These are phyloP conservation scores for Tigriopus japonicus DNA, from an alignment of 1,140 invertebrate species.

Conservation along the genomic window DNA sequence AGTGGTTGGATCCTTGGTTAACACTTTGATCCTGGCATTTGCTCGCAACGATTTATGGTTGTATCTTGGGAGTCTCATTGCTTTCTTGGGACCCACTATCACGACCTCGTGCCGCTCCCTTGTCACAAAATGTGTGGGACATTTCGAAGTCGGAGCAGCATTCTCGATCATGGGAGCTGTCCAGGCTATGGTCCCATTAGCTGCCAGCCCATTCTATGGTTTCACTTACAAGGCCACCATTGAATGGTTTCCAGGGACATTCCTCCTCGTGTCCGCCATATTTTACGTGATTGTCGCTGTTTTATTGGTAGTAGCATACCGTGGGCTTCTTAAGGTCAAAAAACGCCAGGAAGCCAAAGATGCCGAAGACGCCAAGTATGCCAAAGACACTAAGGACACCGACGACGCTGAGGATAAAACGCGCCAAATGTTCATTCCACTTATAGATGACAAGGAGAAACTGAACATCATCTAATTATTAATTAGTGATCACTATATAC, in stretches of 20 bases:
- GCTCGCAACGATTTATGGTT: background rate
- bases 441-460: too few species aligned
- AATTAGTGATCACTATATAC: too few species aligned
- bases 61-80: slow-evolving; percentile 2
- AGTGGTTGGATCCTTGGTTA: background rate
- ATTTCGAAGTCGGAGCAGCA: slow-evolving; percentile 7
- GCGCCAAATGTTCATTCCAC: too few species aligned
- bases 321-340: too few species aligned
- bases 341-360: too few species aligned
- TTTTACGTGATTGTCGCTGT: background rate
- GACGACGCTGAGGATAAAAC: too few species aligned
- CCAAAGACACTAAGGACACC: too few species aligned
- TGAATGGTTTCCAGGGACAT: slow-evolving; percentile 1
- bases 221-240: slow-evolving; percentile 1
- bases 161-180: slow-evolving; percentile 9
- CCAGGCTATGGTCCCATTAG: slow-evolving; percentile 6
- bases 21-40: background rate
- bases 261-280: background rate
- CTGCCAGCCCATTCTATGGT: background rate
- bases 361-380: too few species aligned
- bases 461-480: too few species aligned
- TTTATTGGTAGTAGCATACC: too few species aligned
- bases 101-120: background rate
- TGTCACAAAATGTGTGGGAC: slow-evolving; percentile 13
- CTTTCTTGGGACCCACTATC: background rate